Percentiles rank a stretch among this genome's conserved stretches.
Conservation (phyloP, 2,113 vertebrate genomes). For the Oncorhynchus clarkii region DNA sequence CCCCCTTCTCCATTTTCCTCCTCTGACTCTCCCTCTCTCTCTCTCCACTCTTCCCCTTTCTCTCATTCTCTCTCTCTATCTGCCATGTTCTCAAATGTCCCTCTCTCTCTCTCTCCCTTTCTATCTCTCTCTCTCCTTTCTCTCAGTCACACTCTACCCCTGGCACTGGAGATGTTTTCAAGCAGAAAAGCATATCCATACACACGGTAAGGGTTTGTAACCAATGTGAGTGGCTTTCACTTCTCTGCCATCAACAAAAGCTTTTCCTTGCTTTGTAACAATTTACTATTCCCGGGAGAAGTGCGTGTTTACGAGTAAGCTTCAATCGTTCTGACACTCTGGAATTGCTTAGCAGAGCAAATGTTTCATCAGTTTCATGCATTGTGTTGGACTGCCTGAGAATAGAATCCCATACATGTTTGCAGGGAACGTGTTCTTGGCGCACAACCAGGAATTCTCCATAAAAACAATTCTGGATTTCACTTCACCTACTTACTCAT, state of each 20-base stretch:
- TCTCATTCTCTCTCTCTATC: background rate
- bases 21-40: slow-evolving; percentile 1
- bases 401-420: slow-evolving; percentile 53
- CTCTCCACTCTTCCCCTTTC: background rate
- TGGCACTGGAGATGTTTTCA: slow-evolving; percentile 13
- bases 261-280: slow-evolving; percentile 64
- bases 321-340: slow-evolving; percentile 58
- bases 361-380: slow-evolving; percentile 48
- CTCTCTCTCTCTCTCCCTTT: background rate
- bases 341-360: slow-evolving; percentile 55
- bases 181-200: slow-evolving; percentile 25
- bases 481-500: background rate
- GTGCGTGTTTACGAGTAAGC: slow-evolving; percentile 47
- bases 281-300: slow-evolving; percentile 61
- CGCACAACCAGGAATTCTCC: slow-evolving; percentile 32
- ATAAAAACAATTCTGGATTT: slow-evolving; percentile 27
- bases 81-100: background rate
- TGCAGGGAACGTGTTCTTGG: slow-evolving; percentile 16
- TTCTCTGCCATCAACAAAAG: slow-evolving; percentile 64
- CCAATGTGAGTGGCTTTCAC: slow-evolving; percentile 51
- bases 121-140: background rate
- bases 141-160: background rate
- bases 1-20: slow-evolving; percentile 1
- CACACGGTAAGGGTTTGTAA: slow-evolving; percentile 43
- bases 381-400: slow-evolving; percentile 54